Base-by-base conservation (phyloP, 2,113 vertebrate genomes). In the Paramisgurnus dabryanus region DNA sequence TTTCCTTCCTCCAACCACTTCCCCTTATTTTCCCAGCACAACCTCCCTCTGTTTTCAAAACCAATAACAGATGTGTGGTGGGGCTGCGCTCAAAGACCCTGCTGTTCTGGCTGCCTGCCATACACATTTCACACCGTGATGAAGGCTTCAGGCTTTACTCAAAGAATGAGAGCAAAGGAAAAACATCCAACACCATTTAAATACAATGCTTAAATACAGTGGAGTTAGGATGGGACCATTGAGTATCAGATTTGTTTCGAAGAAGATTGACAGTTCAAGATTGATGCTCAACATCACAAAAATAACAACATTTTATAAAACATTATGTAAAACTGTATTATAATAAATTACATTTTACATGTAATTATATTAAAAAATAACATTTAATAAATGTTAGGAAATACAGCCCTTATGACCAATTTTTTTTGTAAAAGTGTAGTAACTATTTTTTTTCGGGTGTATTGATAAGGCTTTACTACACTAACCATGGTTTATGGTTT, bases 31-130 rank as follows among this genome's bases (percentile, higher is more conserved):
- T 70, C 80, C 72, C 84, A 83, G 70, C 67, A 74, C 87, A 83
- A 84, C 85, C 80, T 82, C 78, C 84, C 87, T 83, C 88, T 75
- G 87, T 67, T 81, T 86, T 76, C 84, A 86, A 89, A 91, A 90
- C 85, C 83, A 88, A 86, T 87, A 87, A 87, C 90, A 91, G 90
- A 91, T 91, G 90, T 91, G 86, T 58, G 70, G 83, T 76, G 79
- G 71, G 60, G 74, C 70, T 77, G 74, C 4, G 76, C 45, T 80
- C 74, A 89, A 90, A 91, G 90, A 86, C 74, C 81, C 80, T 41
- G 87, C 88, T 91, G 88, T 88, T 88, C 83, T 74, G 84, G 84
- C 67, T 58, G 82, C 67, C 57, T 81, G 86, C 83, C 67, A 85
- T 67, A 85, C 82, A 83, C 82, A 91, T 87, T 89, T 91, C 86